Evolutionary conservation across 2,113 vertebrate species (phyloP).

Genomic region (Syngnathus floridae): DNA sequence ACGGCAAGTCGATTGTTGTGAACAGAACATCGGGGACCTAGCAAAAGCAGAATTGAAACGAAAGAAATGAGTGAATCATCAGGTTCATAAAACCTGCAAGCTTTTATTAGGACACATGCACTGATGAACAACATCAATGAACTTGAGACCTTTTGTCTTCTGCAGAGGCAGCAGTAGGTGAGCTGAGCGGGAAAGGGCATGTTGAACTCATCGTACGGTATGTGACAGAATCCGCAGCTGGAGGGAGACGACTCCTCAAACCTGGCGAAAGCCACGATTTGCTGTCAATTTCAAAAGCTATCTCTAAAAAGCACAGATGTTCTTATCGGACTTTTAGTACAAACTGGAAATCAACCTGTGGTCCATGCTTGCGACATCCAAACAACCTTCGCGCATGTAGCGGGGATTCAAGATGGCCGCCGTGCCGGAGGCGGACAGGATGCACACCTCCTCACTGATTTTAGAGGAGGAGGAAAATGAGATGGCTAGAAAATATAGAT

Average conservation of each 20-base stretch:
- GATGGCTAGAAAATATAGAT: background rate
- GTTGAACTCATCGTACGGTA: conserved; percentile 94
- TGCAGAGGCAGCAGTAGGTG: conserved; percentile 87
- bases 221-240: conserved; percentile 92
- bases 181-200: conserved; percentile 98
- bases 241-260: conserved; percentile 82
- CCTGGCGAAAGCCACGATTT: conserved; percentile 61
- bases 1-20: conserved; percentile 85
- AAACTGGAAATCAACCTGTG: conserved; percentile 77
- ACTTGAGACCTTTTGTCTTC: conserved; percentile 83
- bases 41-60: background rate
- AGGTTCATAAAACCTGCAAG: too few relatives aligned
- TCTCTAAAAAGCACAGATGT: too few relatives aligned
- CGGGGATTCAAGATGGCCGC: conserved; percentile 92
- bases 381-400: conserved; percentile 88
- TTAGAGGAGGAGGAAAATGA: background rate
- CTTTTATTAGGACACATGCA: too few relatives aligned
- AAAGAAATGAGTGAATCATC: background rate
- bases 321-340: background rate
- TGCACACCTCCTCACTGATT: conserved; percentile 93
- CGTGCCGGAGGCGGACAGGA: conserved; percentile 94
- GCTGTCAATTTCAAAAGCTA: background rate
- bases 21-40: conserved; percentile 93
- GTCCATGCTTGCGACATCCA: conserved; percentile 84
- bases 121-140: background rate